Conservation (phyloP, 2,888 invertebrate genomes). For the Brenthis hecate region DNA sequence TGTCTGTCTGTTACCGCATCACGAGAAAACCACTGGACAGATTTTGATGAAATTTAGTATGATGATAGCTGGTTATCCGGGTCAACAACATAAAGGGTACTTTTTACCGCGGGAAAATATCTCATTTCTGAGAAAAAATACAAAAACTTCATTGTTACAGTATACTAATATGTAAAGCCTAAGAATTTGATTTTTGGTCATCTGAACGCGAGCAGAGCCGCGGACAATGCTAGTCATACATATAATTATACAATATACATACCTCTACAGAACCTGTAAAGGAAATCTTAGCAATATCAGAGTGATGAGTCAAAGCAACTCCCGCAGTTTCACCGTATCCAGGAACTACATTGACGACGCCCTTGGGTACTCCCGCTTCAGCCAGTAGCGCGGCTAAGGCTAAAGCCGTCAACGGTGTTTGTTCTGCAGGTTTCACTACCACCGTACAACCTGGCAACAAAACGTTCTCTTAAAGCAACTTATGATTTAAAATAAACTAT, state of each 20-base stretch:
- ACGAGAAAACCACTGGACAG: too few species aligned
- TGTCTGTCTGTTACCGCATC: too few species aligned
- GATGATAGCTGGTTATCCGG: too few species aligned
- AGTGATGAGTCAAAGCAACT: constrained; percentile 87
- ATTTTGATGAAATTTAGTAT: too few species aligned
- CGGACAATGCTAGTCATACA: neutral
- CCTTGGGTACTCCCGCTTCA: constrained; percentile 94
- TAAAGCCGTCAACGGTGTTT: constrained; percentile 94
- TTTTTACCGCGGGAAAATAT: too few species aligned
- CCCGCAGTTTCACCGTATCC: constrained; percentile 91
- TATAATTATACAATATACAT: constrained; percentile 59
- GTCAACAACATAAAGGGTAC: too few species aligned
- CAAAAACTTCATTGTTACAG: too few species aligned
- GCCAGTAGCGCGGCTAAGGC: constrained; percentile 89
- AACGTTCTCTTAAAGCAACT: neutral
- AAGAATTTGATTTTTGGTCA: too few species aligned
- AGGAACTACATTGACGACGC: constrained; percentile 94
- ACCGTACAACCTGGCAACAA: constrained; percentile 86
- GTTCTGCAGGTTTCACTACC: constrained; percentile 96
- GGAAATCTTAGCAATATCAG: constrained; percentile 91
- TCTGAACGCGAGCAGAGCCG: too few species aligned
- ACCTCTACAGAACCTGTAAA: constrained; percentile 82
- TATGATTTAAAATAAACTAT: neutral
- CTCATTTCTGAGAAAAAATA: too few species aligned
- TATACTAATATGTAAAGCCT: too few species aligned